These are phyloP conservation scores for Blennius ocellaris DNA, from an alignment of 2,113 vertebrate species.

Conservation along the genomic window DNA sequence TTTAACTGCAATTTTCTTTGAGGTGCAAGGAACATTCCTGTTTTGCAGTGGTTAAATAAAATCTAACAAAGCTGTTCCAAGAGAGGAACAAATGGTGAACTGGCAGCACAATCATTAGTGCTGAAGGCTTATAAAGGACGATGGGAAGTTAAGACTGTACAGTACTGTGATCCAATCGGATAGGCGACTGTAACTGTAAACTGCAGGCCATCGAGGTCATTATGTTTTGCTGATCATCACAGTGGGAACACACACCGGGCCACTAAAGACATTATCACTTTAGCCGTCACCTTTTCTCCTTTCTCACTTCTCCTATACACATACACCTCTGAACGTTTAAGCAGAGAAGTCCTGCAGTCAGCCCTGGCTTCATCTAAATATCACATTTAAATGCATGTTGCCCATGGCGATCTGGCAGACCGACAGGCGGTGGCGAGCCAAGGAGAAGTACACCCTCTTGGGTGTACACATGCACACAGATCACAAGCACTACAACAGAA, in stretches of 20 bases:
- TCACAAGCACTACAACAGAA: not conserved
- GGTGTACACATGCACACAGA: conserved; percentile 2
- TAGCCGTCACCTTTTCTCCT: conserved; percentile 21
- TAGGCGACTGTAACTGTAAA: too few species aligned
- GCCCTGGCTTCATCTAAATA: conserved; percentile 29
- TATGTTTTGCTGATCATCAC: too few species aligned
- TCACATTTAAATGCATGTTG: conserved; percentile 54
- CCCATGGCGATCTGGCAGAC: conserved; percentile 13
- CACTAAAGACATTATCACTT: conserved; percentile 29
- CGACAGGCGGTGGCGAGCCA: not conserved
- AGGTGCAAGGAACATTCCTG: too few species aligned
- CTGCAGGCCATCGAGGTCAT: too few species aligned
- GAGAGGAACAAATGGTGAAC: too few species aligned
- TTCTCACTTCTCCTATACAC: conserved; percentile 16
- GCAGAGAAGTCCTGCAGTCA: conserved; percentile 23
- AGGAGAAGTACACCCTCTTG: conserved; percentile 12
- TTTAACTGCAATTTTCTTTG: too few species aligned
- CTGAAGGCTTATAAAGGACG: too few species aligned
- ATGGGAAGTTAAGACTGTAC: too few species aligned
- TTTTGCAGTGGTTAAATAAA: too few species aligned
- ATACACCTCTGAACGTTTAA: not conserved
- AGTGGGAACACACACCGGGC: not conserved
- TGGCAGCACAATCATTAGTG: too few species aligned
- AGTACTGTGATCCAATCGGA: too few species aligned
- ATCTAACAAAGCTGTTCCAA: too few species aligned